phyloP scores from a whole-genome alignment of 2,888 invertebrate species.

The Bombyx huttoni region DNA sequence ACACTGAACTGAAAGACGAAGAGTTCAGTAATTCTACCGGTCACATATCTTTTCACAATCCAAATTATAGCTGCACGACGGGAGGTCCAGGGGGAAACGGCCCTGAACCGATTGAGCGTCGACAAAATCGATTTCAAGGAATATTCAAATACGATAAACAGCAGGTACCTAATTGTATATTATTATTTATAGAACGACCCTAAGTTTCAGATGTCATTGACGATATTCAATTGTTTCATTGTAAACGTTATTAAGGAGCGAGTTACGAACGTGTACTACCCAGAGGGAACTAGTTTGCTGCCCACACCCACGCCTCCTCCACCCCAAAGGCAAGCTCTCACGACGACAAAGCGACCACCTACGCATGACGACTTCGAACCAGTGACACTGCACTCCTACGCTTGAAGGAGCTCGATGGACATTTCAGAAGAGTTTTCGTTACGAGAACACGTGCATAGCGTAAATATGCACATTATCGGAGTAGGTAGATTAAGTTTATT shows the following conservation, averaged over 20 bases:
- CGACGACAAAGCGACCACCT: conserved; percentile 45
- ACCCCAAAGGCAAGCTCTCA: conserved; percentile 63
- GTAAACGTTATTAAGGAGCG: conserved; percentile 58
- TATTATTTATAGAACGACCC: no score
- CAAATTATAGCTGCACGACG: conserved; percentile 79
- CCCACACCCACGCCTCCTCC: conserved; percentile 74
- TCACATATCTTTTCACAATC: conserved; percentile 90
- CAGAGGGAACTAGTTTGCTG: conserved; percentile 79
- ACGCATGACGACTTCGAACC: conserved; percentile 75
- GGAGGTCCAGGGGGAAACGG: conserved; percentile 47
- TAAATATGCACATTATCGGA: background rate
- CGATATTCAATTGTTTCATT: background rate
- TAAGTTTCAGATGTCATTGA: background rate
- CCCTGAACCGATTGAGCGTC: conserved; percentile 37
- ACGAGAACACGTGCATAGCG: background rate
- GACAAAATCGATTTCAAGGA: conserved; percentile 57
- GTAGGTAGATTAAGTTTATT: no score
- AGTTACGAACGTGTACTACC: conserved; percentile 74
- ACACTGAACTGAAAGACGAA: conserved; percentile 37
- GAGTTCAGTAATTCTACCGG: conserved; percentile 72
- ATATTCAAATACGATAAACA: conserved; percentile 85
- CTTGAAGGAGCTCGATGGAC: conserved; percentile 21
- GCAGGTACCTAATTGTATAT: conserved; percentile 66
- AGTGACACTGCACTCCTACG: conserved; percentile 67
- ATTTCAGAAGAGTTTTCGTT: background rate